These are phyloP conservation scores for Pseudomugil gertrudae DNA, from an alignment of 2,797 vertebrate species.

Conservation along the genomic window DNA sequence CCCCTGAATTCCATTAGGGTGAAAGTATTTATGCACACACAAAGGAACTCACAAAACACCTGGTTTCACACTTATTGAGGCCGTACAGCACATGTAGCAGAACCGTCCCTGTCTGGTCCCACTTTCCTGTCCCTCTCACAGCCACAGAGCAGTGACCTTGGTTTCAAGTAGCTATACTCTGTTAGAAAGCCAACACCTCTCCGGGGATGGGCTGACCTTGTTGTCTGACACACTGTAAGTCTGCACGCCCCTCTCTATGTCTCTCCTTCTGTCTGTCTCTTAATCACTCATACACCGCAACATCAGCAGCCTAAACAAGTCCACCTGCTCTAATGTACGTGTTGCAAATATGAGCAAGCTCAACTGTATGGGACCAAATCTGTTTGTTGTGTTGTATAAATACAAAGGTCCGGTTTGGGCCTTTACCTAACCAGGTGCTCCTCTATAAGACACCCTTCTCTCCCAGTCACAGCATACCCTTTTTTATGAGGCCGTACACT, in stretches of 20 bases:
- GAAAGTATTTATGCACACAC: conserved; percentile 7
- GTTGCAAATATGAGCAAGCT: conserved; percentile 6
- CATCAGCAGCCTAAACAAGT: conserved; percentile 35
- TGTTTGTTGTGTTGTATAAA: conserved; percentile 34
- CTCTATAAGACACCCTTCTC: conserved; percentile 66
- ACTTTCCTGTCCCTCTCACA: conserved; percentile 59
- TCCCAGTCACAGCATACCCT: conserved; percentile 62
- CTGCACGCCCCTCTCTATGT: conserved; percentile 51
- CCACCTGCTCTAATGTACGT: conserved; percentile 25
- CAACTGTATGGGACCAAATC: conserved; percentile 8
- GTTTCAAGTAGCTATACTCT: conserved; percentile 82
- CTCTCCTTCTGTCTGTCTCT: conserved; percentile 25
- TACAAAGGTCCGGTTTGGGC: conserved; percentile 52
- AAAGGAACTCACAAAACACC: conserved; percentile 4
- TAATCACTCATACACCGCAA: conserved; percentile 40
- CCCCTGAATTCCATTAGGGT: conserved; percentile 45
- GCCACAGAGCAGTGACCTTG: conserved; percentile 79
- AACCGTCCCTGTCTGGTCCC: conserved; percentile 60
- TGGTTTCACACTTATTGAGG: conserved; percentile 13
- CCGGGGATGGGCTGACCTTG: conserved; percentile 81
- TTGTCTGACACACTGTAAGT: conserved; percentile 77
- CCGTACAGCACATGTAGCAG: conserved; percentile 35
- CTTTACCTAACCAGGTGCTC: conserved; percentile 82
- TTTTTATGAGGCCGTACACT: conserved; percentile 69
- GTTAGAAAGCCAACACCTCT: conserved; percentile 83